phyloP scores from a whole-genome alignment of 2,797 vertebrate species.

The Percopsis omiscomaycus region DNA sequence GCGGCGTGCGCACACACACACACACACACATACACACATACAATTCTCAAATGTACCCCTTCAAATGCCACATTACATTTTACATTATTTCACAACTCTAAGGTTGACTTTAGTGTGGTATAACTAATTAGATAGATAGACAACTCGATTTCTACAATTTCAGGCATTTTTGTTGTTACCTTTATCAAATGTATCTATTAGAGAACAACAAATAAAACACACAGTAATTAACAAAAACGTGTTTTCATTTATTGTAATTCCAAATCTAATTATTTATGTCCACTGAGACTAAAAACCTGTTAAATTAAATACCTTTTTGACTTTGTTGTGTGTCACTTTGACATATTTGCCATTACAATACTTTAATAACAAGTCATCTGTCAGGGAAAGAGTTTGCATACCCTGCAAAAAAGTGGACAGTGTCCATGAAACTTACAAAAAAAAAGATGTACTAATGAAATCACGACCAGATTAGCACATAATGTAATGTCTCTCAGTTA shows the following conservation, averaged over 20 bases:
- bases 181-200: not conserved
- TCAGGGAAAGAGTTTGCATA: not conserved
- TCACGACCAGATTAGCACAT: constrained; percentile 25
- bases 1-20: not conserved
- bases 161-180: not conserved
- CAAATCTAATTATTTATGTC: constrained; percentile 1
- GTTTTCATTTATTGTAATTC: constrained; percentile 29
- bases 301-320: constrained; percentile 21
- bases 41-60: not conserved
- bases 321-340: constrained; percentile 10
- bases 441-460: constrained; percentile 30
- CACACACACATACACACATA: constrained; percentile 1
- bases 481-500: constrained; percentile 5
- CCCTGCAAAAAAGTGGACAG: not conserved
- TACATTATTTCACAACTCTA: too few species aligned
- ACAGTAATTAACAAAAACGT: not conserved
- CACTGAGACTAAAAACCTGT: not conserved
- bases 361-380: constrained; percentile 12
- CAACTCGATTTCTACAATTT: too few species aligned
- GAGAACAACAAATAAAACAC: not conserved
- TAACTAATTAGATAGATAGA: too few species aligned
- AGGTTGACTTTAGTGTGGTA: too few species aligned
- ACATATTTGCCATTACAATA: constrained; percentile 15
- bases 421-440: too few species aligned
- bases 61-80: too few species aligned